These are phyloP conservation scores for Vidua chalybeata DNA, from an alignment of 2,113 vertebrate species.

Conservation along the genomic window DNA sequence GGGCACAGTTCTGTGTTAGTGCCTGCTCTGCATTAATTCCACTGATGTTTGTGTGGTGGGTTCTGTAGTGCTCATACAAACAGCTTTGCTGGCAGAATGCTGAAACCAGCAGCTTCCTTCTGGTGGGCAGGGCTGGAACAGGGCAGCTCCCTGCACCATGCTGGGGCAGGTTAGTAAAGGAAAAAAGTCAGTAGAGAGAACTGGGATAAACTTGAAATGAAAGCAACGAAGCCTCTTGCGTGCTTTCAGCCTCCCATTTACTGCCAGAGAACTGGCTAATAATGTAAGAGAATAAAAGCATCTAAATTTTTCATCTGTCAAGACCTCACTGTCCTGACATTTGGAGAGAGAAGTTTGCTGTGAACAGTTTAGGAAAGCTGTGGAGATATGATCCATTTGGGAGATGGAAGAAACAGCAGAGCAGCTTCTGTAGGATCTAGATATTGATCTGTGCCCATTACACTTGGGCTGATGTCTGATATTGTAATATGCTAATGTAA, in stretches of 20 bases:
- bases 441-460: slow-evolving; percentile 26
- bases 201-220: background rate
- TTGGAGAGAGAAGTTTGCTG: background rate
- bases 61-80: background rate
- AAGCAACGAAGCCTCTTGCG: background rate
- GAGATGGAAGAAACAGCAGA: background rate
- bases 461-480: background rate
- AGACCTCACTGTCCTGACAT: background rate
- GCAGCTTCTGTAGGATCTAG: background rate
- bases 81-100: background rate
- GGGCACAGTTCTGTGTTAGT: background rate
- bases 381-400: background rate
- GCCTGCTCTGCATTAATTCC: background rate
- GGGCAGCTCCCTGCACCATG: background rate
- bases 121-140: background rate
- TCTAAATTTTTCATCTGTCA: background rate
- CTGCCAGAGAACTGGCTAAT: background rate
- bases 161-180: background rate
- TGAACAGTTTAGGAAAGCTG: background rate
- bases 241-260: background rate
- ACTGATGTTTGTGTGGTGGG: background rate
- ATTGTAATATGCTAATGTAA: background rate
- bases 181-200: background rate
- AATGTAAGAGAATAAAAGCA: slow-evolving; percentile 8
- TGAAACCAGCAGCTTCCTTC: background rate